Evolutionary conservation across 1,140 invertebrate genomes (phyloP).

Genomic region (Lanistes nyassanus): DNA sequence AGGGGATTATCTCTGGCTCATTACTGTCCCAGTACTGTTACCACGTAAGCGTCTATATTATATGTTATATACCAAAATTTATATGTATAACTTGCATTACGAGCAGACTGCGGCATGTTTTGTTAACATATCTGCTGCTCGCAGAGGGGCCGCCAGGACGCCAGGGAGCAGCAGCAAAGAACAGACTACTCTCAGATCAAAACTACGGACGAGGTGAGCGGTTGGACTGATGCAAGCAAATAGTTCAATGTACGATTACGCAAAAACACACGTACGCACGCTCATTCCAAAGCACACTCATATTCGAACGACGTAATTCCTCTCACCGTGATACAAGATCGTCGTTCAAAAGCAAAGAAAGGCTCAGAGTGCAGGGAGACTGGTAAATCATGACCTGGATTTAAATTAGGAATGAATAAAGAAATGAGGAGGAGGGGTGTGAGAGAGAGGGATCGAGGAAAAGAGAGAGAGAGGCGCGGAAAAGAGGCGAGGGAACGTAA

Average conservation of each 20-base stretch:
- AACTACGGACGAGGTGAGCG: conserved; percentile 47
- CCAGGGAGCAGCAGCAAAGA: conserved; percentile 6
- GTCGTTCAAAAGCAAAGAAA: not conserved
- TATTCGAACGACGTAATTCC: not conserved
- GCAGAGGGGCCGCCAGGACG: not conserved
- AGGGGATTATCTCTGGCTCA: too few relatives aligned
- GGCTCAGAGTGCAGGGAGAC: not conserved
- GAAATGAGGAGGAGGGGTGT: not conserved
- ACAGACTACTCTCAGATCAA: conserved; percentile 42
- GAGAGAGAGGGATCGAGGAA: conserved; percentile 1
- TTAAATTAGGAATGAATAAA: not conserved
- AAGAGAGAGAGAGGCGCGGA: not conserved
- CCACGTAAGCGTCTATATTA: too few relatives aligned
- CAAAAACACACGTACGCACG: too few relatives aligned
- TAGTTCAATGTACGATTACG: not conserved
- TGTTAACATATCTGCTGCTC: too few relatives aligned
- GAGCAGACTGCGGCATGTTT: not conserved
- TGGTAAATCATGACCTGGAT: not conserved
- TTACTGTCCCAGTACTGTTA: too few relatives aligned
- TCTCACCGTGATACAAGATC: too few relatives aligned
- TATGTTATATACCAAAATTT: not conserved
- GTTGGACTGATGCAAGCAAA: not conserved
- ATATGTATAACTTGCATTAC: not conserved
- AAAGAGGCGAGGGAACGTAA: not conserved
- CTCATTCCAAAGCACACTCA: not conserved